phyloP scores from a whole-genome alignment of 2,113 vertebrate species.

The Cyanistes caeruleus region DNA sequence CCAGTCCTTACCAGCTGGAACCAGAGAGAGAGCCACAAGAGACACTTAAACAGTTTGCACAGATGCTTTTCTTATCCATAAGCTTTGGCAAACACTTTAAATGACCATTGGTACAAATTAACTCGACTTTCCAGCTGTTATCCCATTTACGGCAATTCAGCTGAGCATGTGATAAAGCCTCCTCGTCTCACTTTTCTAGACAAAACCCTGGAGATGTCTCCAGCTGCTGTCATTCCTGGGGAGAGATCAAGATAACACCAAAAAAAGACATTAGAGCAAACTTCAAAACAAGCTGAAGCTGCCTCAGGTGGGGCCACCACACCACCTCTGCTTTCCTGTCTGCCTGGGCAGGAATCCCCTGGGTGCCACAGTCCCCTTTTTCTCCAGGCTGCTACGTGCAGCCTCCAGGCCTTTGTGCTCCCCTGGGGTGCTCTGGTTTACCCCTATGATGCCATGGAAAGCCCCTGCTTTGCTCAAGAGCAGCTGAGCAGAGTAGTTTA shows the following conservation, averaged over 20 bases:
- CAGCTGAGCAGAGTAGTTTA: not conserved
- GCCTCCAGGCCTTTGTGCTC: not conserved
- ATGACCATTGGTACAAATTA: conserved; percentile 47
- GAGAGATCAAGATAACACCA: not conserved
- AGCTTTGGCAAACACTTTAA: conserved; percentile 52
- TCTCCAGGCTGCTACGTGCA: not conserved
- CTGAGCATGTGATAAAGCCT: not conserved
- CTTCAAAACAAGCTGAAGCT: not conserved
- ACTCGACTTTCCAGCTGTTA: not conserved
- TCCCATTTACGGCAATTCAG: conserved; percentile 20
- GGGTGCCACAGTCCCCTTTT: rapidly evolving
- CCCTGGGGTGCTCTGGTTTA: not conserved
- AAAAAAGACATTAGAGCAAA: not conserved
- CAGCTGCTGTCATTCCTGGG: not conserved
- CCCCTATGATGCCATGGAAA: not conserved
- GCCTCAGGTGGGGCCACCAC: not conserved
- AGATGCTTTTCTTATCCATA: conserved; percentile 41
- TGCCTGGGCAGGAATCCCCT: not conserved
- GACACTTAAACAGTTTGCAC: not conserved
- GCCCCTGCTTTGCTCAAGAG: not conserved
- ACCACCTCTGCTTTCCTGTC: not conserved
- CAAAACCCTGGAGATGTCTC: not conserved
- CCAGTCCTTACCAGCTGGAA: not conserved
- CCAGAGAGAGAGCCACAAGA: not conserved
- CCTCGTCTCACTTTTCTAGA: not conserved